Evolutionary conservation across 1,140 invertebrate species (phyloP).

Genomic region (Dysdera silvatica): DNA sequence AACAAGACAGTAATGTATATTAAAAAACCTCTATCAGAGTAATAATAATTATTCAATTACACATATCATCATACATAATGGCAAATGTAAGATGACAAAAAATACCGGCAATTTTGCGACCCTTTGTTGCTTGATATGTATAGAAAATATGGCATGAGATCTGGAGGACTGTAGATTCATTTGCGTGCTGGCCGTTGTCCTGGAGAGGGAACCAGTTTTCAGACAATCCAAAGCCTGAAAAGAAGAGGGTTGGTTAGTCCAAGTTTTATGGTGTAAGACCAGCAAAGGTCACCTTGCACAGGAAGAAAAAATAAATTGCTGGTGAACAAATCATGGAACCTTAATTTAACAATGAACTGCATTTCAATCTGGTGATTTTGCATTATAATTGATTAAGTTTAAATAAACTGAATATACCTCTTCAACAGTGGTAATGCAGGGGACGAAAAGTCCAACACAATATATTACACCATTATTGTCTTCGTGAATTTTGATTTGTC

Average conservation of each 20-base stretch:
- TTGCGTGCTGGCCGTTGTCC: conserved; percentile 91
- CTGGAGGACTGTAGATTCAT: conserved; percentile 91
- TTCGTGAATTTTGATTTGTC: conserved; percentile 78
- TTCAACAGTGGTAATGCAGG: conserved; percentile 62
- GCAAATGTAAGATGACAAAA: no score
- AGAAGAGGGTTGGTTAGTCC: neutral
- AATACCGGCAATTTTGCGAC: conserved; percentile 50
- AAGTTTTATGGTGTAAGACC: neutral
- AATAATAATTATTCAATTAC: no score
- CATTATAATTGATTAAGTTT: conserved; percentile 36
- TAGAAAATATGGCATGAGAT: conserved; percentile 93
- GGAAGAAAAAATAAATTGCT: conserved; percentile 73
- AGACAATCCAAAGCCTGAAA: conserved; percentile 64
- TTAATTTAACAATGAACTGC: no score
- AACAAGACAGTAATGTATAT: no score
- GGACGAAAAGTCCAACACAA: conserved; percentile 75
- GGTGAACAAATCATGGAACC: no score
- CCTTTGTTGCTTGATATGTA: conserved; percentile 75
- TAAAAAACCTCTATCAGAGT: no score
- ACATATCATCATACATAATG: no score
- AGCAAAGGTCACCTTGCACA: conserved; percentile 60
- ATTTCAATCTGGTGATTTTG: conserved; percentile 64
- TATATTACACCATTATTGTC: conserved; percentile 80
- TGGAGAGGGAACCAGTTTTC: conserved; percentile 74
- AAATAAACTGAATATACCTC: conserved; percentile 69